Percentiles rank a stretch among this genome's conserved stretches.
These are phyloP conservation scores for Brachionus rubens DNA, from an alignment of 1,140 invertebrate species.

Conservation along the genomic window DNA sequence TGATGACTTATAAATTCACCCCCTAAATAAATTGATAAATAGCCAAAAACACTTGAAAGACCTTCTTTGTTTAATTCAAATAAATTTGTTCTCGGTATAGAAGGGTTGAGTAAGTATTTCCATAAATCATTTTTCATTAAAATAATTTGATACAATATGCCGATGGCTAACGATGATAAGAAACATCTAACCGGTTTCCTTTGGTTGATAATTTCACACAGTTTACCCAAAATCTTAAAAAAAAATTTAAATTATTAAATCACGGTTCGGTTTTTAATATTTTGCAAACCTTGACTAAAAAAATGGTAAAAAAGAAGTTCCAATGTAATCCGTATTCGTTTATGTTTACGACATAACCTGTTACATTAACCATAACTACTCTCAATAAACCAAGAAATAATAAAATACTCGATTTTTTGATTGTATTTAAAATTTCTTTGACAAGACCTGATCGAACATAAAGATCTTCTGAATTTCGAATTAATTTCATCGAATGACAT, in stretches of 20 bases:
- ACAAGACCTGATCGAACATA: neutral
- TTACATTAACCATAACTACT: slow-evolving; percentile 59
- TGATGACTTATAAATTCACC: neutral
- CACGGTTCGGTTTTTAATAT: neutral
- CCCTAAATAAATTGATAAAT: slow-evolving; percentile 75
- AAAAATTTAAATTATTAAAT: neutral
- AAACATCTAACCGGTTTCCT: neutral
- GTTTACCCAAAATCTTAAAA: neutral
- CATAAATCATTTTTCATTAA: slow-evolving; percentile 14
- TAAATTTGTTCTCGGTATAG: neutral
- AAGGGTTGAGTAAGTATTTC: neutral
- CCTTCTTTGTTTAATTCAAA: slow-evolving; percentile 84
- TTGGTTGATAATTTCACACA: neutral
- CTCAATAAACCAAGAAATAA: slow-evolving; percentile 69
- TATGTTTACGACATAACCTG: slow-evolving; percentile 15
- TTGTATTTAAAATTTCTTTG: neutral
- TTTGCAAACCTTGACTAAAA: slow-evolving; percentile 14
- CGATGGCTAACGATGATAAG: neutral
- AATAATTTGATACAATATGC: neutral
- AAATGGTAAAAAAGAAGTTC: slow-evolving; percentile 46
- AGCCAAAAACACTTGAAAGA: slow-evolving; percentile 76
- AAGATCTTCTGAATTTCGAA: slow-evolving; percentile 8
- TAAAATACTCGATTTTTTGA: slow-evolving; percentile 7
- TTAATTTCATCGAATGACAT: slow-evolving; percentile 69
- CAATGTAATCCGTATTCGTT: slow-evolving; percentile 37